Percentiles rank a stretch among this genome's conserved stretches.
phyloP scores from a whole-genome alignment of 1,140 invertebrate species.

The Schlechtendalia chinensis region DNA sequence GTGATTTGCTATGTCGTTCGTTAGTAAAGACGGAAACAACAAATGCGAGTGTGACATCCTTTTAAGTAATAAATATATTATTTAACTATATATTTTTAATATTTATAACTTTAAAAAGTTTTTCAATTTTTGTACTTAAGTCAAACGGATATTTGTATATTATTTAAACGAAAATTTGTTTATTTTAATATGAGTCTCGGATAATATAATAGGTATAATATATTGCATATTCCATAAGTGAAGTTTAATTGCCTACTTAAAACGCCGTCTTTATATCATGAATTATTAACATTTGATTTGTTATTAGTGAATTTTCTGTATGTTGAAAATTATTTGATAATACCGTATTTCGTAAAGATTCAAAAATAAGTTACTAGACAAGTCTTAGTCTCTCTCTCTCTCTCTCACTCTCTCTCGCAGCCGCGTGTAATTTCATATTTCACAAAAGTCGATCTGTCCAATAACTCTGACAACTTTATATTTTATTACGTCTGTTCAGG shows the following conservation, averaged over 20 bases:
- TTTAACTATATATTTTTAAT: no score
- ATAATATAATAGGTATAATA: no score
- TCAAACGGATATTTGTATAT: no score
- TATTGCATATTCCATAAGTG: not conserved
- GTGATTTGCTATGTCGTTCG: no score
- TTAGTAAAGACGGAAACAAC: no score
- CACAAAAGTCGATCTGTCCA: conserved; percentile 45
- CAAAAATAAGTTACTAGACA: not conserved
- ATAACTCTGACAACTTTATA: conserved; percentile 47
- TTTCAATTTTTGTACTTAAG: no score
- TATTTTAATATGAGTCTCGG: no score
- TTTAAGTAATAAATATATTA: no score
- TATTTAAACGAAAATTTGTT: no score
- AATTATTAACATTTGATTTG: not conserved
- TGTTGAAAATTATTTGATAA: not conserved
- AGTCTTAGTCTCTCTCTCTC: not conserved
- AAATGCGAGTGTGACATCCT: no score
- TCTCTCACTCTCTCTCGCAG: not conserved
- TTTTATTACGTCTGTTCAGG: conserved; percentile 43
- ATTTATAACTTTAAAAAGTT: no score
- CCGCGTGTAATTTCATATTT: conserved; percentile 13
- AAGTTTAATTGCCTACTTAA: conserved; percentile 13
- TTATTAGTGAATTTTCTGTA: not conserved
- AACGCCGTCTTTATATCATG: conserved; percentile 12
- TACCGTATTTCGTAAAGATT: not conserved